These are phyloP conservation scores for Calliopsis andreniformis DNA, from an alignment of 1,140 invertebrate genomes.

Conservation along the genomic window DNA sequence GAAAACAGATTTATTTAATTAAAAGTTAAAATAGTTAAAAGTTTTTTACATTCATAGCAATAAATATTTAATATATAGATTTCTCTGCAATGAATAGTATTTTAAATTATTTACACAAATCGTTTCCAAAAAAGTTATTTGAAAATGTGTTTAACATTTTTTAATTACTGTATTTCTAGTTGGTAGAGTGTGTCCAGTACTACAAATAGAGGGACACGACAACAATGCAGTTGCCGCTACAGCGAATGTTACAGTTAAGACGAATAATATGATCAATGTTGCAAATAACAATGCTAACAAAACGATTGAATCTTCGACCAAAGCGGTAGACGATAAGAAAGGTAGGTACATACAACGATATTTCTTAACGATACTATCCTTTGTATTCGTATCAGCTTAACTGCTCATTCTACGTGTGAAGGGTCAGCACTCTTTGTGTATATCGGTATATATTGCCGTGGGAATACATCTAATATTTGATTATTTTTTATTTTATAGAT, in stretches of 20 bases:
- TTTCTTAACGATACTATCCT: background rate
- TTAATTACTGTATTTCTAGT: constrained; percentile 4
- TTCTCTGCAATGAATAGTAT: no score
- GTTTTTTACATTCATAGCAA: no score
- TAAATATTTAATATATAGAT: no score
- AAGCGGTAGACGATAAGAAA: background rate
- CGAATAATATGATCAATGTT: background rate
- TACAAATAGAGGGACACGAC: background rate
- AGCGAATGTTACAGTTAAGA: accelerated
- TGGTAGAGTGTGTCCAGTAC: background rate
- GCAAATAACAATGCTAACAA: background rate
- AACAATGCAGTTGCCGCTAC: no score
- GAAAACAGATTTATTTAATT: background rate
- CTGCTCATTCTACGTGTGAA: no score
- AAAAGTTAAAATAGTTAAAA: background rate
- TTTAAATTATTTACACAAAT: no score
- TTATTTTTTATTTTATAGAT: background rate
- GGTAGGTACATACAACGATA: constrained; percentile 18
- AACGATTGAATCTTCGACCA: background rate
- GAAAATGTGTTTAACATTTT: no score
- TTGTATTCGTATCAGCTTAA: background rate
- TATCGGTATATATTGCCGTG: background rate
- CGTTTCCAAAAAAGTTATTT: no score
- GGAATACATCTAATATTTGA: background rate
- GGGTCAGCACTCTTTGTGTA: background rate